Evolutionary conservation across 2,888 invertebrate genomes (phyloP).

Genomic region (Melieria omissa): DNA sequence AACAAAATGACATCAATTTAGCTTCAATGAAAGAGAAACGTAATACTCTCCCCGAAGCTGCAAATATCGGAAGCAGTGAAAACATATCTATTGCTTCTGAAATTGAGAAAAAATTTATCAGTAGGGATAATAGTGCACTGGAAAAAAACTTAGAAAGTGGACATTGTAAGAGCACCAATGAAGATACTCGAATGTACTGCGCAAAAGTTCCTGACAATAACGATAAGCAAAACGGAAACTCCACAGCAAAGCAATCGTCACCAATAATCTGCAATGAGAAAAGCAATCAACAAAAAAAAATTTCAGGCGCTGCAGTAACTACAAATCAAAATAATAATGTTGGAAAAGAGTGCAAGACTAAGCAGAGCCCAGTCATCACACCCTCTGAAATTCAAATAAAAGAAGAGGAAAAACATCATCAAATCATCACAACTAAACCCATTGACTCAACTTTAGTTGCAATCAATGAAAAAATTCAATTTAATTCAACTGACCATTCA

Average conservation of each 20-base stretch:
- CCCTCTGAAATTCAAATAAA: constrained; percentile 54
- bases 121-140: constrained; percentile 3
- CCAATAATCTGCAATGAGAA: no score
- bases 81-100: constrained; percentile 11
- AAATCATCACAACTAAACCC: constrained; percentile 41
- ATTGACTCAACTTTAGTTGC: constrained; percentile 40
- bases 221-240: no score
- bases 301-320: no score
- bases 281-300: no score
- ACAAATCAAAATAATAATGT: no score
- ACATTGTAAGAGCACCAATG: neutral
- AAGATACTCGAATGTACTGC: no score
- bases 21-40: no score
- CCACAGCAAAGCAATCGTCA: no score
- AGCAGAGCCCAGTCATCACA: constrained; percentile 26
- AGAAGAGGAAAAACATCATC: constrained; percentile 54
- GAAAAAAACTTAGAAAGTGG: constrained; percentile 4
- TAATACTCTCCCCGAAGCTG: no score
- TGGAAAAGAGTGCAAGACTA: constrained; percentile 13
- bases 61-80: no score
- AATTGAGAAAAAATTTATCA: constrained; percentile 24
- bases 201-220: no score
- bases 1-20: no score
- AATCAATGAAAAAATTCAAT: constrained; percentile 54
- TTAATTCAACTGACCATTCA: constrained; percentile 56